Conservation (phyloP, 1,140 invertebrate genomes). For the Euwallacea fornicatus region DNA sequence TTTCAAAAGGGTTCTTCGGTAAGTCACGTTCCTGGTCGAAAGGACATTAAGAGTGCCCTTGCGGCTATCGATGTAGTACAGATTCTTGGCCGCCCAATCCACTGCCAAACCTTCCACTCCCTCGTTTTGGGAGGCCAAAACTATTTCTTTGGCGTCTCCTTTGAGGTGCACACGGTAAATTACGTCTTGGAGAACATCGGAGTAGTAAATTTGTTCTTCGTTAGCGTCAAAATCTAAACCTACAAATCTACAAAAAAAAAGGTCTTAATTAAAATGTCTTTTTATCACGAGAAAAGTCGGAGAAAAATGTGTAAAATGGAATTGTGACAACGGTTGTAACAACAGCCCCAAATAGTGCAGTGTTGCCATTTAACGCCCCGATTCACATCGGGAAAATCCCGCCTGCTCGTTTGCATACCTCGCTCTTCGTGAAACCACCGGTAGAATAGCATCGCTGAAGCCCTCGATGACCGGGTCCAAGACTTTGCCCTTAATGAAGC, state of each 20-base stretch:
- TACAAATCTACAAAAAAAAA: conserved; percentile 76
- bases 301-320: too few species aligned
- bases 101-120: conserved; percentile 95
- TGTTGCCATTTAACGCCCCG: too few species aligned
- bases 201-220: conserved; percentile 94
- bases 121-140: conserved; percentile 94
- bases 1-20: conserved; percentile 80
- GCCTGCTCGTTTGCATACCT: conserved; percentile 1
- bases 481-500: conserved; percentile 94
- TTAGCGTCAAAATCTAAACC: conserved; percentile 95
- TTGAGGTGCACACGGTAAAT: conserved; percentile 90
- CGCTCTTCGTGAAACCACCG: conserved; percentile 86
- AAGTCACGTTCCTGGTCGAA: conserved; percentile 81
- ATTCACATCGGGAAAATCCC: too few species aligned
- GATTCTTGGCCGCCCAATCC: conserved; percentile 96
- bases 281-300: too few species aligned
- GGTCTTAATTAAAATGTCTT: background rate
- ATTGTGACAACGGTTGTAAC: too few species aligned
- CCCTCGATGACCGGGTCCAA: conserved; percentile 85
- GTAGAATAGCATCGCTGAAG: conserved; percentile 92
- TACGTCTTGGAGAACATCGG: conserved; percentile 94
- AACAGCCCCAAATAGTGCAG: too few species aligned
- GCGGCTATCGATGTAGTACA: conserved; percentile 97
- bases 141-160: conserved; percentile 86
- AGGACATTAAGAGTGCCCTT: conserved; percentile 95